Percentiles rank a stretch among this genome's conserved stretches.
Evolutionary conservation across 2,888 invertebrate species (phyloP).

Genomic region (Megaustenia siamemsis): DNA sequence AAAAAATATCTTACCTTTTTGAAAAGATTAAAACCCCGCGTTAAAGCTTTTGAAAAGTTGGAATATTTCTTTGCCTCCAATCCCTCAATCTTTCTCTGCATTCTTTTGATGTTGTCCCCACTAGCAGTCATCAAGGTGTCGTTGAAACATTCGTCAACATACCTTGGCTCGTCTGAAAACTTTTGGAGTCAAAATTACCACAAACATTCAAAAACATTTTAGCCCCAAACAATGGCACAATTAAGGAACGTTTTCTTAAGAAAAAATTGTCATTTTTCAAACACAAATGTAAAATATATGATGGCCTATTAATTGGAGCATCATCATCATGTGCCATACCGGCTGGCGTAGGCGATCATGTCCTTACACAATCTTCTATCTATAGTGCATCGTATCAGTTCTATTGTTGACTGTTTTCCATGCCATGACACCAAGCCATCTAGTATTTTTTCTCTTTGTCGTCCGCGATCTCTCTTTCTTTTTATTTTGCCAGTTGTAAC

Average conservation of each 20-base stretch:
- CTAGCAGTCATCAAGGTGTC: conserved; percentile 92
- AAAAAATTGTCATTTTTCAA: no score
- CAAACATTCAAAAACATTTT: neutral
- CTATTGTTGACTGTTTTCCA: no score
- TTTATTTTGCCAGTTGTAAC: no score
- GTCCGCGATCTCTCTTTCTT: no score
- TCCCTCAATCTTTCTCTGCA: conserved; percentile 79
- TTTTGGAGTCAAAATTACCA: conserved; percentile 66
- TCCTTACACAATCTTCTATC: no score
- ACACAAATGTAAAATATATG: no score
- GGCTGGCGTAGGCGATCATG: no score
- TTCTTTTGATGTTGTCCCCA: conserved; percentile 80
- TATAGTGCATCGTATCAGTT: no score
- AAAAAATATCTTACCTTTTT: conserved; percentile 21
- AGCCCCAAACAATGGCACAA: neutral
- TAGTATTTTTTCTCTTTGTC: no score
- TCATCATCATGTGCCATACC: no score
- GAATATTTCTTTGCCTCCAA: conserved; percentile 89
- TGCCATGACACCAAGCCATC: no score
- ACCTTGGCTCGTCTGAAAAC: conserved; percentile 86
- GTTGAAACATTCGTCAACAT: conserved; percentile 91
- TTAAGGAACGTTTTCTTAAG: neutral
- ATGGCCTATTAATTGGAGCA: no score
- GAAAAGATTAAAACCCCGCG: conserved; percentile 90
- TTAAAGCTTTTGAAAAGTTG: conserved; percentile 90